Evolutionary conservation across 2,888 invertebrate genomes (phyloP), one percentile per base, ranked within the genome.

Genomic region (Drosophila atroscutellata): DNA sequence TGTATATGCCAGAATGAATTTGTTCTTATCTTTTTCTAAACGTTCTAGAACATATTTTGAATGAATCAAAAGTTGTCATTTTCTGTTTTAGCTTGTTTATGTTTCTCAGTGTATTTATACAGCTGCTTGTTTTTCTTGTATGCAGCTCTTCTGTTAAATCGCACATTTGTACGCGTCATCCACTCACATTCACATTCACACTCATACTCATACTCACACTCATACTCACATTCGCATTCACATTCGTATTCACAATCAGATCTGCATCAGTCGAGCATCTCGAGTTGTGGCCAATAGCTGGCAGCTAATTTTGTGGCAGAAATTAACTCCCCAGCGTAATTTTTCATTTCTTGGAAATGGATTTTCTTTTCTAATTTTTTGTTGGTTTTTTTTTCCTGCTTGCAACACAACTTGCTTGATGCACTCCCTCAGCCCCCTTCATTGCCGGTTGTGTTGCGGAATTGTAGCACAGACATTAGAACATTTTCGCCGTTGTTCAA

Each of bases 321-420:
- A 86, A 90, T 86, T 86, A 88, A 86, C 86, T 86, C 86, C 72
- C 83, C 72, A 90, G 80, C 78, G 80, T 88, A 90, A 86, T 86
- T 86, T 90, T 88, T 88, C 90, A 88, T 90, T 86, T 86, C 90
- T 86, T 62, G 76, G 89, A 90, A 90, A 82, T 76, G 71, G 73
- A 75, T 83, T 80, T 45, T 45, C 45, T 45, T 45, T 15, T 24
- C 24, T 13, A 0, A 36, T 2, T 20, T 15, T 4, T 45, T 24
- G 9, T n/a, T 24, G 24, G 4, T 37, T 18, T 37, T 37, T 37
- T 37, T 75, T 36, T 52, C 28, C 15, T 51, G 56, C 72, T 75
- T 42, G 65, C 56, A 51, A 78, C 81, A 81, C 89, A 72, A 83
- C 71, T 74, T 75, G 63, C 52, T 45, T 58, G 60, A 51, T 50